phyloP scores from a whole-genome alignment of 2,113 vertebrate genomes.

The Ctenomys sociabilis region DNA sequence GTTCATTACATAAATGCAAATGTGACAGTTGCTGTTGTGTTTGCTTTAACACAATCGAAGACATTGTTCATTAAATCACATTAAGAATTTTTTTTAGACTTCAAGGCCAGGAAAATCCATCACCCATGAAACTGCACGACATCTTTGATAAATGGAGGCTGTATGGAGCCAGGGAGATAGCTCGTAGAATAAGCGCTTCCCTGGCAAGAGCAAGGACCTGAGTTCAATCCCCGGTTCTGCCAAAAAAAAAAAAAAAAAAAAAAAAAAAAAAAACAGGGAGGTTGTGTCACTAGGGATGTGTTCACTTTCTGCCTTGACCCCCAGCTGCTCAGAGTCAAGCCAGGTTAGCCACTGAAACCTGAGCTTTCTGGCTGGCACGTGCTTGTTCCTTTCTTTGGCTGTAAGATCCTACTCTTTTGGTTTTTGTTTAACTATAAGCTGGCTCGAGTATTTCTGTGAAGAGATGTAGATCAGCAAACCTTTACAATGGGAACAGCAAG shows the following conservation, averaged over 20 bases:
- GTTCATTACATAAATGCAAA: not conserved
- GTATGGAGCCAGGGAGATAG: too few species aligned
- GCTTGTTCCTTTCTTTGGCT: not conserved
- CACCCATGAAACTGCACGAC: not conserved
- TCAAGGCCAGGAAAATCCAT: not conserved
- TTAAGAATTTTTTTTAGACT: not conserved
- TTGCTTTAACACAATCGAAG: conserved; percentile 35
- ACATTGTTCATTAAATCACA: not conserved
- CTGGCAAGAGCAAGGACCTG: too few species aligned
- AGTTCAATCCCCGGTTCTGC: too few species aligned
- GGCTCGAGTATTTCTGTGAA: not conserved
- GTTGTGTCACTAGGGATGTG: not conserved
- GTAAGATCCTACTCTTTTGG: not conserved
- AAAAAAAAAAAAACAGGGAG: not conserved
- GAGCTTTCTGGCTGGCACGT: not conserved
- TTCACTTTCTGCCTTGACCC: not conserved
- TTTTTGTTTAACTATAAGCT: not conserved
- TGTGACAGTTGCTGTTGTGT: not conserved
- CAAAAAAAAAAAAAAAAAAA: too few species aligned
- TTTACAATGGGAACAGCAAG: not conserved
- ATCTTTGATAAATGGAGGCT: not conserved
- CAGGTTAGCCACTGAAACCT: not conserved
- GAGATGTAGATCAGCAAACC: not conserved
- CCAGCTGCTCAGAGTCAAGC: not conserved
- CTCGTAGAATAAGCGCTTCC: too few species aligned